These are phyloP conservation scores for Momotus momota DNA, from an alignment of 2,797 vertebrate species.

Conservation along the genomic window DNA sequence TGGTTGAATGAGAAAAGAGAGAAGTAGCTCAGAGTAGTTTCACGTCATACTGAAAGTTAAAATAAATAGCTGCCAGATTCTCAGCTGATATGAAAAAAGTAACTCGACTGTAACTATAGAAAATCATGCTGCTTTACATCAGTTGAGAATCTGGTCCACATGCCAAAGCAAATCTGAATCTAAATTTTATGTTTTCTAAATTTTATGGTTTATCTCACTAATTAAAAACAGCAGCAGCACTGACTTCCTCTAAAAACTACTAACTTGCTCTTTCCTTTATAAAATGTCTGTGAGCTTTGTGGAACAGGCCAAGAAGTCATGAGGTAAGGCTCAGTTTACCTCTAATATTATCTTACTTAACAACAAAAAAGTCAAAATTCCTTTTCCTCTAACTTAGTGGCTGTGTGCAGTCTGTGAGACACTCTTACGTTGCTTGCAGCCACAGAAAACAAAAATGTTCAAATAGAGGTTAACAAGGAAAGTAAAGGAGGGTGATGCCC, in stretches of 20 bases:
- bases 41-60: background rate
- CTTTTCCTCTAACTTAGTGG: background rate
- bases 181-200: background rate
- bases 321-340: background rate
- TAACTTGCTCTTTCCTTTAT: background rate
- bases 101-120: background rate
- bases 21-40: background rate
- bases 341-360: background rate
- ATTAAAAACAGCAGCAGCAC: background rate
- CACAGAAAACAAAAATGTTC: background rate
- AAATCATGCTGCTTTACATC: background rate
- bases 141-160: background rate
- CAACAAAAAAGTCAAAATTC: background rate
- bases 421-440: background rate
- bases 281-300: background rate
- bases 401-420: background rate
- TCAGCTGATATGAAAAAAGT: background rate
- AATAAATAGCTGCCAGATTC: conserved; percentile 12
- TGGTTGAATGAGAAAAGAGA: background rate
- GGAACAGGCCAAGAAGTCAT: background rate
- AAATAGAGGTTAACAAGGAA: background rate
- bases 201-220: conserved; percentile 20
- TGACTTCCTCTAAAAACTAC: background rate
- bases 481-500: background rate
- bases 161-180: background rate